Evolutionary conservation across 2,888 invertebrate genomes (phyloP).

Genomic region (Callinectes sapidus): DNA sequence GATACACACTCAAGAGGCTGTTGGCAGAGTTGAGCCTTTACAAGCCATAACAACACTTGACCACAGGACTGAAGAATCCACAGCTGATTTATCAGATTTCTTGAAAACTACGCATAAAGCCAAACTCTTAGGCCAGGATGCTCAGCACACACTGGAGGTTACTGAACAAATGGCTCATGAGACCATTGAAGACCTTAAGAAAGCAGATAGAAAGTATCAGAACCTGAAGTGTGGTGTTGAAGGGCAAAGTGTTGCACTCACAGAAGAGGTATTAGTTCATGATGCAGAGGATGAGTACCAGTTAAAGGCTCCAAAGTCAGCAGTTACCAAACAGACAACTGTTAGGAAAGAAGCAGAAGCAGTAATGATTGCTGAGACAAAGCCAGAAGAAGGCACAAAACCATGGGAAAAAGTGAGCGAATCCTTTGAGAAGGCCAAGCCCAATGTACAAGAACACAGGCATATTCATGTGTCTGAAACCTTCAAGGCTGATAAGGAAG

Average conservation of each 20-base stretch:
- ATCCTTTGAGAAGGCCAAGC: slow-evolving; percentile 53
- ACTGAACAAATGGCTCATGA: slow-evolving; percentile 65
- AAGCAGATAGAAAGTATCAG: slow-evolving; percentile 43
- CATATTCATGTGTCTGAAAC: slow-evolving; percentile 59
- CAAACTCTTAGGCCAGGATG: slow-evolving; percentile 47
- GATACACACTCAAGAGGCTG: slow-evolving; percentile 43
- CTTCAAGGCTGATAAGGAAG: slow-evolving; percentile 63
- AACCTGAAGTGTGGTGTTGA: slow-evolving; percentile 50
- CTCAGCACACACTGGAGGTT: slow-evolving; percentile 57
- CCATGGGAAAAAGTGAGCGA: slow-evolving; percentile 58
- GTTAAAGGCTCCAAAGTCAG: slow-evolving; percentile 42
- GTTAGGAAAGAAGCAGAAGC: slow-evolving; percentile 61
- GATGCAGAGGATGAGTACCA: slow-evolving; percentile 58
- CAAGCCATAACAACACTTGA: slow-evolving; percentile 59
- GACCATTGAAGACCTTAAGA: slow-evolving; percentile 50
- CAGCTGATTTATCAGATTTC: slow-evolving; percentile 52
- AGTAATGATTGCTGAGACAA: slow-evolving; percentile 62
- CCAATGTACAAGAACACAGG: slow-evolving; percentile 53
- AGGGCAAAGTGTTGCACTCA: slow-evolving; percentile 55
- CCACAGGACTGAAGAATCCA: slow-evolving; percentile 57
- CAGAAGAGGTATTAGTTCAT: slow-evolving; percentile 60
- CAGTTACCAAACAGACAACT: slow-evolving; percentile 53
- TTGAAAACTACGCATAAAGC: slow-evolving; percentile 49
- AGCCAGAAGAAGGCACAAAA: slow-evolving; percentile 53
- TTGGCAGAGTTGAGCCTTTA: slow-evolving; percentile 56